Conservation (phyloP, 1,140 invertebrate genomes). For the Drosophila erecta region DNA sequence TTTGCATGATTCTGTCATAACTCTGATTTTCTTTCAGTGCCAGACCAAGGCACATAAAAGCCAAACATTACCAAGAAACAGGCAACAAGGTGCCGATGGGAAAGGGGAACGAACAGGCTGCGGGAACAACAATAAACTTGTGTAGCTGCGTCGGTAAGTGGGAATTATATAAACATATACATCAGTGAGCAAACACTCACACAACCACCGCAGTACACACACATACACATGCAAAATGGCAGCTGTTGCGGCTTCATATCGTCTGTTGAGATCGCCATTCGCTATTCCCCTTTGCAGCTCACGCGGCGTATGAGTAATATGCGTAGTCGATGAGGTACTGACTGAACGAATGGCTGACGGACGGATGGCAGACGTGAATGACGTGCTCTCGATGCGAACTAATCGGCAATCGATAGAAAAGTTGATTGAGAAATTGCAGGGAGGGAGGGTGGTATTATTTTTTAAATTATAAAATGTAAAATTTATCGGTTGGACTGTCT, state of each 20-base stretch:
- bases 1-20: not conserved
- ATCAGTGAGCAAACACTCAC: constrained; percentile 55
- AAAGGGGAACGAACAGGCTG: constrained; percentile 8
- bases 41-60: constrained; percentile 55
- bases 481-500: no score
- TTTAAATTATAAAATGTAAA: no score
- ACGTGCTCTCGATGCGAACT: constrained; percentile 7
- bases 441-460: no score
- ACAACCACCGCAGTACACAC: not conserved
- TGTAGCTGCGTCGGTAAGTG: constrained; percentile 67
- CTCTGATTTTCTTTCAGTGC: not conserved
- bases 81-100: constrained; percentile 25
- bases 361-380: constrained; percentile 6
- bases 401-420: not conserved
- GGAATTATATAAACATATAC: constrained; percentile 82
- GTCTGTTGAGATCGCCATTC: constrained; percentile 30
- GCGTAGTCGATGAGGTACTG: constrained; percentile 26
- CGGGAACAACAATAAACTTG: constrained; percentile 66
- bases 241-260: constrained; percentile 56
- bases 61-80: constrained; percentile 62
- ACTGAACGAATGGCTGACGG: not conserved
- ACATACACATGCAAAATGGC: constrained; percentile 30
- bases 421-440: not conserved
- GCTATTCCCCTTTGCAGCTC: constrained; percentile 6
- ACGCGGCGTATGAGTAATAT: constrained; percentile 49